phyloP scores from a whole-genome alignment of 1,140 invertebrate species.

The Drosophila orena region DNA sequence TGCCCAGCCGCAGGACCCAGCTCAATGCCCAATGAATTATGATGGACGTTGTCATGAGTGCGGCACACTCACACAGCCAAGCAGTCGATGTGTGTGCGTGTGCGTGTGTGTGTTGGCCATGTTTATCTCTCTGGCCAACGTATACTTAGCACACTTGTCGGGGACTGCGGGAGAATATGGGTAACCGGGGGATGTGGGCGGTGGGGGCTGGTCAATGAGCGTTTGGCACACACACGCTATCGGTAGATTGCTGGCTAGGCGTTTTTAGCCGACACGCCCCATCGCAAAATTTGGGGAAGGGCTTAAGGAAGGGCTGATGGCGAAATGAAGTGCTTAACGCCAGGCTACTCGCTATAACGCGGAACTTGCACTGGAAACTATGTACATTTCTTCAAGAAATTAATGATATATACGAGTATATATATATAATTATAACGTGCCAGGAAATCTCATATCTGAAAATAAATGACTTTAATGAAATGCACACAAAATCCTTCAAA shows the following conservation, averaged over 20 bases:
- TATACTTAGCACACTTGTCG: slow-evolving; percentile 55
- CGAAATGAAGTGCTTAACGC: slow-evolving; percentile 74
- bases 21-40: slow-evolving; percentile 69
- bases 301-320: slow-evolving; percentile 2
- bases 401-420: too few relatives aligned
- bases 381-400: too few relatives aligned
- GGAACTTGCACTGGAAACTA: slow-evolving; percentile 7
- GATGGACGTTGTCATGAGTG: slow-evolving; percentile 77
- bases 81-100: slow-evolving; percentile 6
- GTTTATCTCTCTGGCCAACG: slow-evolving; percentile 78
- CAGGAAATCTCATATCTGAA: too few relatives aligned
- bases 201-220: slow-evolving; percentile 50
- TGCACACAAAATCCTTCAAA: neutral
- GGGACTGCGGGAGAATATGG: neutral
- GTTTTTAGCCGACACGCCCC: slow-evolving; percentile 71
- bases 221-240: slow-evolving; percentile 36
- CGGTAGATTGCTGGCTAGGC: slow-evolving; percentile 70
- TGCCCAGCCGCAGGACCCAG: slow-evolving; percentile 6
- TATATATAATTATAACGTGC: too few relatives aligned
- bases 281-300: neutral
- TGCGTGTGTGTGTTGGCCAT: slow-evolving; percentile 62
- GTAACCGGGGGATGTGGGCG: neutral
- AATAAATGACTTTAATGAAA: too few relatives aligned
- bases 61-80: slow-evolving; percentile 14
- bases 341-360: slow-evolving; percentile 30